A percentile compares a stretch with the other conserved stretches of the same genome.
Conservation (phyloP, 2,888 invertebrate species). For the Drosophila neoperkinsi region DNA sequence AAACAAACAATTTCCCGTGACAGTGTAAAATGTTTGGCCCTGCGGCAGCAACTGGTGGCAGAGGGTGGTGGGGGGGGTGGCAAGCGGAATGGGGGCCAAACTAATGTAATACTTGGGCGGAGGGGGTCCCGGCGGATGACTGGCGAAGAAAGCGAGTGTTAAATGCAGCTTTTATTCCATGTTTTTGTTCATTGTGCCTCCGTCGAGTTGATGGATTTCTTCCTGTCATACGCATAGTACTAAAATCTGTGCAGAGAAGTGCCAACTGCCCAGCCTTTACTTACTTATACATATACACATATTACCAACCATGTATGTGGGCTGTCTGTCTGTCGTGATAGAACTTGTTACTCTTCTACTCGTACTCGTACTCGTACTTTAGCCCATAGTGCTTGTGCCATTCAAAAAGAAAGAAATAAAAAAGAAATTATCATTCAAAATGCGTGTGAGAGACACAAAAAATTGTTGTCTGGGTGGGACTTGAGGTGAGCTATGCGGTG, state of each 20-base stretch:
- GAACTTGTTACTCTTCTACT: slow-evolving; percentile 45
- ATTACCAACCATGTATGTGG: slow-evolving; percentile 38
- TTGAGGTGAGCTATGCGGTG: slow-evolving; percentile 13
- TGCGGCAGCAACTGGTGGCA: slow-evolving; percentile 7
- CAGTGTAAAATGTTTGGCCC: slow-evolving; percentile 71
- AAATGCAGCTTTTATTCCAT: slow-evolving; percentile 72
- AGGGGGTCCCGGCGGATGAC: slow-evolving; percentile 46
- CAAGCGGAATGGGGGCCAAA: slow-evolving; percentile 5
- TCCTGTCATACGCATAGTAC: slow-evolving; percentile 64
- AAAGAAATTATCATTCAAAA: slow-evolving; percentile 60
- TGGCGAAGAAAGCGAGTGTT: slow-evolving; percentile 76
- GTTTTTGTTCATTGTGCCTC: slow-evolving; percentile 15
- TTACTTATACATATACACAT: neutral
- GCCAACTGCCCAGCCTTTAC: slow-evolving; percentile 37
- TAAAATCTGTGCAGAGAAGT: slow-evolving; percentile 53
- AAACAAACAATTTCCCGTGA: slow-evolving; percentile 80
- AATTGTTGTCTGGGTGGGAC: slow-evolving; percentile 16
- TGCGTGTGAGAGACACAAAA: slow-evolving; percentile 34
- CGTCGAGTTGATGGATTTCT: slow-evolving; percentile 71
- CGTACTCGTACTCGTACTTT: slow-evolving; percentile 7
- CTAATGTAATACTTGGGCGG: slow-evolving; percentile 48
- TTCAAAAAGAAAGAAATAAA: slow-evolving; percentile 15
- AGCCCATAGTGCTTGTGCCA: slow-evolving; percentile 17
- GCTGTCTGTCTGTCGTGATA: slow-evolving; percentile 50
- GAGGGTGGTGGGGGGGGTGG: neutral